phyloP scores from a whole-genome alignment of 2,888 invertebrate genomes.

The Tenthredo amoena region DNA sequence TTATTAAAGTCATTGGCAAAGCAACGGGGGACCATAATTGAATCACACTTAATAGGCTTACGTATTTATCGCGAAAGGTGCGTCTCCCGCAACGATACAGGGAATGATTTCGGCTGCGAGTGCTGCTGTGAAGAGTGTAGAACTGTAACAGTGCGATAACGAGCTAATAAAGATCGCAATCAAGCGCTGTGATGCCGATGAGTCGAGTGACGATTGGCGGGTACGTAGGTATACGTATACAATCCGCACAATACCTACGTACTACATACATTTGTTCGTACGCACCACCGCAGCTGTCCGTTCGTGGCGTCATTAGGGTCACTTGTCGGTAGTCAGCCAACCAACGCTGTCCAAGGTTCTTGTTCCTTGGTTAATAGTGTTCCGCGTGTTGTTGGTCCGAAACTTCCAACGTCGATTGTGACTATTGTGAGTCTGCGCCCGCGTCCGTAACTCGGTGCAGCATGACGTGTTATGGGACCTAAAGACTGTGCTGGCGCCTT shows the following conservation, averaged over 20 bases:
- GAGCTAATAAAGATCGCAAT: background rate
- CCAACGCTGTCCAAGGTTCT: slow-evolving; percentile 73
- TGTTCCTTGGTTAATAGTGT: slow-evolving; percentile 65
- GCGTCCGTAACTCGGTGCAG: background rate
- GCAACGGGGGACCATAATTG: background rate
- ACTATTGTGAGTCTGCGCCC: background rate
- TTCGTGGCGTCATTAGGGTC: slow-evolving; percentile 70
- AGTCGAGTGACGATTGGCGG: background rate
- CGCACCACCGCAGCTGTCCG: slow-evolving; percentile 45
- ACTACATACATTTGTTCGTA: background rate
- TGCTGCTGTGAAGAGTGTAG: background rate
- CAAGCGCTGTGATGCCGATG: slow-evolving; percentile 6
- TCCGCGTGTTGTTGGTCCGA: background rate
- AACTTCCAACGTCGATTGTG: background rate
- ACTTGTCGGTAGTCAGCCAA: slow-evolving; percentile 62
- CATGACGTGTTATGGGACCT: background rate
- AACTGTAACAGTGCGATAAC: background rate
- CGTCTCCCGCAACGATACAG: background rate
- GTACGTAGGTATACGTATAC: background rate
- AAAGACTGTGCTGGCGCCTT: slow-evolving; percentile 10
- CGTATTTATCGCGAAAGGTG: background rate
- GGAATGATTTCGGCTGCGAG: background rate
- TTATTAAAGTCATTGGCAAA: background rate
- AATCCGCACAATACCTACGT: slow-evolving; percentile 20
- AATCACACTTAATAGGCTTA: background rate